A percentile compares a stretch with the other conserved stretches of the same genome.
These are phyloP conservation scores for Astur gentilis DNA, from an alignment of 2,113 vertebrate genomes.

Conservation along the genomic window DNA sequence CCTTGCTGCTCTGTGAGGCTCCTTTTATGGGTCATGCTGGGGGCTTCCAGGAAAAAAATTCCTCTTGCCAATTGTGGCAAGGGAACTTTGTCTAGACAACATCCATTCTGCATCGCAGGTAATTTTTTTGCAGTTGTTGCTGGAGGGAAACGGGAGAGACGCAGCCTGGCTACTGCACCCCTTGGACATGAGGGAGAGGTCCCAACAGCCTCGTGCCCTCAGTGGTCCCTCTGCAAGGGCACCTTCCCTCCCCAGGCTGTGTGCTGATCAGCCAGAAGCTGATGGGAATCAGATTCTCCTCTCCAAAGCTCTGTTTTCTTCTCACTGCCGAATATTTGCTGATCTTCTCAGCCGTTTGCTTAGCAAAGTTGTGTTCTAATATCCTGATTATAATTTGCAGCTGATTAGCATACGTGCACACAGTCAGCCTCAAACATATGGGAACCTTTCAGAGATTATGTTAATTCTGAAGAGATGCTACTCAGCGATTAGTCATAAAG, in stretches of 20 bases:
- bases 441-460: background rate
- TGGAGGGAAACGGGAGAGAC: background rate
- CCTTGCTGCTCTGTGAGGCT: background rate
- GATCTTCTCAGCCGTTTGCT: background rate
- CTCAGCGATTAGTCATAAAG: background rate
- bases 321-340: background rate
- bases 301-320: background rate
- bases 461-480: background rate
- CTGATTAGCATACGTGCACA: background rate
- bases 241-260: background rate
- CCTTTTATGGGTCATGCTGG: background rate
- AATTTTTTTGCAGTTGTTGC: background rate
- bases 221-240: background rate
- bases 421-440: background rate
- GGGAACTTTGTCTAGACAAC: background rate
- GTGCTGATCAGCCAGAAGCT: background rate
- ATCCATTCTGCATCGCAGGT: background rate
- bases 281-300: background rate
- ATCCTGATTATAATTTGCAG: slow-evolving; percentile 12
- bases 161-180: background rate
- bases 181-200: background rate
- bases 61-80: background rate
- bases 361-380: background rate
- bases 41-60: background rate
- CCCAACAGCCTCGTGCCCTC: background rate